These are phyloP conservation scores for Corynorhinus townsendii DNA, from an alignment of 2,113 vertebrate genomes.

Conservation along the genomic window DNA sequence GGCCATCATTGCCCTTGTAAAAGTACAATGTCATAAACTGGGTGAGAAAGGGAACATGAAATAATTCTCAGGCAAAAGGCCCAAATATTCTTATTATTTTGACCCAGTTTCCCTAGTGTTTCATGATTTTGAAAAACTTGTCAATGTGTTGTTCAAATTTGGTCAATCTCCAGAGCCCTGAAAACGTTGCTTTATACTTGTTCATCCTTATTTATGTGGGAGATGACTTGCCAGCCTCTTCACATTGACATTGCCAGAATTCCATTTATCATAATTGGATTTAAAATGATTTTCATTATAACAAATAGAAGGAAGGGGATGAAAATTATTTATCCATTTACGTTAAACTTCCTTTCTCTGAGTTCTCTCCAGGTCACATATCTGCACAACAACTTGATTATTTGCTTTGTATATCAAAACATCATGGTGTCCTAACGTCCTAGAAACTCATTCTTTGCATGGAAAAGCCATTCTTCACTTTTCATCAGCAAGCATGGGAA, in stretches of 20 bases:
- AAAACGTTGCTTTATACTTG: background rate
- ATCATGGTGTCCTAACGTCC: background rate
- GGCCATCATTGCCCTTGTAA: background rate
- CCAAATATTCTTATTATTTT: background rate
- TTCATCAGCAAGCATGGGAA: background rate
- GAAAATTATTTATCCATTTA: background rate
- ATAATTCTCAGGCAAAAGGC: background rate
- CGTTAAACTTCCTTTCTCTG: background rate
- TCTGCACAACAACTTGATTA: background rate
- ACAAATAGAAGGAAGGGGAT: background rate
- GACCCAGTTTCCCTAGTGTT: background rate
- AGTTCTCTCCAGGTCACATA: background rate
- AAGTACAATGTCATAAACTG: accelerated
- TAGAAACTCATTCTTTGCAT: background rate
- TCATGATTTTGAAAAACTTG: background rate
- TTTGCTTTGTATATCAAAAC: background rate
- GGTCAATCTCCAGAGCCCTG: background rate
- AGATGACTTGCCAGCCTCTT: background rate
- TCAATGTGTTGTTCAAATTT: background rate
- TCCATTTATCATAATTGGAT: background rate
- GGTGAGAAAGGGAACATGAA: accelerated
- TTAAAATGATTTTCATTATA: background rate
- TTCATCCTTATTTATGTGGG: background rate
- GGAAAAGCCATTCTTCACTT: background rate
- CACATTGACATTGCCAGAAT: background rate